Conservation (phyloP, 92 coral and sea anemone species). For the Palythoa heliodiscus region DNA sequence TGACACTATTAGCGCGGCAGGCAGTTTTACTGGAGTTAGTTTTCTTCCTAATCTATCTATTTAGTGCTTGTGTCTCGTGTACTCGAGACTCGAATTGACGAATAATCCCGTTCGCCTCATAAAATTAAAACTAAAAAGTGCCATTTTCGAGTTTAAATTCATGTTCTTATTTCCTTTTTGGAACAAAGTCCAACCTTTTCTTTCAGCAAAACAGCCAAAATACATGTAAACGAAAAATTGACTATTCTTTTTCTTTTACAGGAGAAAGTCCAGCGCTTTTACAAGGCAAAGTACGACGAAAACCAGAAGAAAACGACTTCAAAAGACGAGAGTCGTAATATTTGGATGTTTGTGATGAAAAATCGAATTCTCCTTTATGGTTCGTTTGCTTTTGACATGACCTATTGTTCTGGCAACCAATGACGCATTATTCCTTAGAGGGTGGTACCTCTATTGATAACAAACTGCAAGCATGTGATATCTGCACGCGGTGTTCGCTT, state of each 20-base stretch:
- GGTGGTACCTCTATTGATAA: slow-evolving; percentile 88
- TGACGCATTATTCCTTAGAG: slow-evolving; percentile 69
- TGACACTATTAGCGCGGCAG: not conserved
- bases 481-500: slow-evolving; percentile 91
- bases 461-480: slow-evolving; percentile 83
- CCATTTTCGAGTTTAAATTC: too few relatives aligned
- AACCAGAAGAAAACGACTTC: not conserved
- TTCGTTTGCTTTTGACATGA: slow-evolving; percentile 72
- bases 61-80: not conserved
- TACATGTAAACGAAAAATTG: not conserved
- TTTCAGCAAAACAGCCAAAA: not conserved
- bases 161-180: not conserved
- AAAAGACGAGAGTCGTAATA: not conserved
- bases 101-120: not conserved
- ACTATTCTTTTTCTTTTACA: not conserved
- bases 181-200: not conserved
- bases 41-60: too few relatives aligned
- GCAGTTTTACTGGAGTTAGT: not conserved
- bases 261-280: not conserved
- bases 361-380: slow-evolving; percentile 61
- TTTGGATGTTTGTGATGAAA: slow-evolving; percentile 55
- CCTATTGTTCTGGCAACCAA: slow-evolving; percentile 79
- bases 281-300: not conserved
- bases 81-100: not conserved
- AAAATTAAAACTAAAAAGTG: not conserved